These are phyloP conservation scores for Drosophila gaucha DNA, from an alignment of 2,888 invertebrate species.

Conservation along the genomic window DNA sequence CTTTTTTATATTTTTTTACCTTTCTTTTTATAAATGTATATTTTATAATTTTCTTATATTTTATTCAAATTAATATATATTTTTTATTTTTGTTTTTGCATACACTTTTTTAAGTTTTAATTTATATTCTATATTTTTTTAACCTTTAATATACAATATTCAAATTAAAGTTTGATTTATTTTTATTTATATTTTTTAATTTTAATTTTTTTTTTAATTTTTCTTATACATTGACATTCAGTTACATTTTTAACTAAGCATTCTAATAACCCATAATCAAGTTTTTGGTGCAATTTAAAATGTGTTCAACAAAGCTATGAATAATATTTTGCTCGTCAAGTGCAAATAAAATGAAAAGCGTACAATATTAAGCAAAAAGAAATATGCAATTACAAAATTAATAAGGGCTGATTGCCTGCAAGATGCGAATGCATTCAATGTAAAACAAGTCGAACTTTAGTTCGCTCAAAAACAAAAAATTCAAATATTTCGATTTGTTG, in stretches of 20 bases:
- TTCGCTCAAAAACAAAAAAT: too few relatives aligned
- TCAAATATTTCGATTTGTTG: constrained; percentile 1
- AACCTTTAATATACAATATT: too few relatives aligned
- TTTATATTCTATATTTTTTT: too few relatives aligned
- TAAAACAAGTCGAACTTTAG: background rate
- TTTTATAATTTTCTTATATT: too few relatives aligned
- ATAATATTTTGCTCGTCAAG: constrained; percentile 24
- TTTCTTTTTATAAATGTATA: too few relatives aligned
- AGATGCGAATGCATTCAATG: constrained; percentile 16
- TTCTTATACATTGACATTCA: too few relatives aligned
- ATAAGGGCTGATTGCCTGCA: constrained; percentile 20
- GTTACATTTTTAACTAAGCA: too few relatives aligned
- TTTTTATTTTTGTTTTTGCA: too few relatives aligned
- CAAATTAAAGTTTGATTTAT: too few relatives aligned
- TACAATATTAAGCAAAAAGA: background rate
- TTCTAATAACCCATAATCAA: background rate
- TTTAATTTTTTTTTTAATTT: background rate
- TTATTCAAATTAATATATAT: too few relatives aligned
- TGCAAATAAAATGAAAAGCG: constrained; percentile 26
- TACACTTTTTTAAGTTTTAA: too few relatives aligned
- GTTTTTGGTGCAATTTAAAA: background rate
- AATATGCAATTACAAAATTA: constrained; percentile 20
- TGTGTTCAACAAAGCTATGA: constrained; percentile 10
- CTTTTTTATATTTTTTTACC: too few relatives aligned
- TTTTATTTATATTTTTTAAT: background rate